These are phyloP conservation scores for Melinaea marsaeus DNA, from an alignment of 2,888 invertebrate species.

Conservation along the genomic window DNA sequence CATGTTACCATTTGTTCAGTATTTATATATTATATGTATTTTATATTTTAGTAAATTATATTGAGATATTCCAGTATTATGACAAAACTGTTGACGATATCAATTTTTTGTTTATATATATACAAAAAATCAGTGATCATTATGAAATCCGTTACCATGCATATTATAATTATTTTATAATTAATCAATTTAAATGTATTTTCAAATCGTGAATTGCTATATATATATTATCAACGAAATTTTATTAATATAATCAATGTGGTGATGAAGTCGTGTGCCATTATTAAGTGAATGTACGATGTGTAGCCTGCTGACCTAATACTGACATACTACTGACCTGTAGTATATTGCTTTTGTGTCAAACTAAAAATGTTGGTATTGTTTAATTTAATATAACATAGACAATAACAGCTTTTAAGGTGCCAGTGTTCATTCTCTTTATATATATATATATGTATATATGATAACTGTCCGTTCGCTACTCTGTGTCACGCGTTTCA, in stretches of 20 bases:
- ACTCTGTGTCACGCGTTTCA: slow-evolving; percentile 44
- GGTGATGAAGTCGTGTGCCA: slow-evolving; percentile 46
- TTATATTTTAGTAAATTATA: slow-evolving; percentile 36
- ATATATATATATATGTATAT: slow-evolving; percentile 26
- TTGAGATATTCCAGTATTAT: slow-evolving; percentile 54
- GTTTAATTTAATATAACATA: slow-evolving; percentile 30
- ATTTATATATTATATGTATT: slow-evolving; percentile 34
- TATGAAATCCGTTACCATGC: slow-evolving; percentile 8
- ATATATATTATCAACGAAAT: not conserved
- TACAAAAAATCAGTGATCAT: not conserved
- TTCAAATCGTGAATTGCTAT: not conserved
- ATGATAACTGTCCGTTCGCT: slow-evolving; percentile 40
- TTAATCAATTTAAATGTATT: too few relatives aligned
- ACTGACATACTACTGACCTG: slow-evolving; percentile 9
- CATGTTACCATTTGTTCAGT: slow-evolving; percentile 40
- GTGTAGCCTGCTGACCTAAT: slow-evolving; percentile 27
- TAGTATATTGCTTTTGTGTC: slow-evolving; percentile 23
- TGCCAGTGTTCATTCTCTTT: slow-evolving; percentile 57
- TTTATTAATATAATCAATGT: slow-evolving; percentile 12
- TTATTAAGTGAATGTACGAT: slow-evolving; percentile 46
- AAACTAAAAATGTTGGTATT: slow-evolving; percentile 10
- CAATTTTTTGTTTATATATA: slow-evolving; percentile 32
- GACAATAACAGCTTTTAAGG: slow-evolving; percentile 54
- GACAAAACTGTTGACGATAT: slow-evolving; percentile 13
- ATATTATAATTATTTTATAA: too few relatives aligned